These are phyloP conservation scores for Orussus abietinus DNA, from an alignment of 1,140 invertebrate genomes.

Conservation along the genomic window DNA sequence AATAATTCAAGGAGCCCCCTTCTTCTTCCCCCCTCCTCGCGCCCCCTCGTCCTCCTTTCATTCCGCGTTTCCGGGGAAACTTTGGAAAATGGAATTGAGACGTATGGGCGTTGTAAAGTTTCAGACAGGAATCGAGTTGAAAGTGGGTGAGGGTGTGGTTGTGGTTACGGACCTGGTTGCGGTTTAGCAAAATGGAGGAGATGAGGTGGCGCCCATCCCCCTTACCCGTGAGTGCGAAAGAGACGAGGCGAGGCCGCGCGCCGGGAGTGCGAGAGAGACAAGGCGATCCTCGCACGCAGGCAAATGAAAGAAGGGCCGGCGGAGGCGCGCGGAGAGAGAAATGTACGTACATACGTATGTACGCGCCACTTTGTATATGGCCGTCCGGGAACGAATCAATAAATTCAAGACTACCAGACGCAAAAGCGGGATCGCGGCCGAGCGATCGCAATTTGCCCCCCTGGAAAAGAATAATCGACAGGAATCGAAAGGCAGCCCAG, in stretches of 20 bases:
- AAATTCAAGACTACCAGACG: constrained; percentile 23
- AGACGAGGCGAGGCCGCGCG: neutral
- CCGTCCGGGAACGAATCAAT: constrained; percentile 21
- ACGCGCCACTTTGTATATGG: too few species aligned
- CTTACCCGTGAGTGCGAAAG: constrained; percentile 2
- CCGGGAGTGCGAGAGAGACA: constrained; percentile 9
- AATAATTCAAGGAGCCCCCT: too few species aligned
- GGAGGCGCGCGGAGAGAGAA: constrained; percentile 8
- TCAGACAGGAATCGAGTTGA: constrained; percentile 16
- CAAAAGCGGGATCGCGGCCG: too few species aligned
- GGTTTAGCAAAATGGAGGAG: too few species aligned
- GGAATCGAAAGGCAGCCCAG: too few species aligned
- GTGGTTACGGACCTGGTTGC: too few species aligned
- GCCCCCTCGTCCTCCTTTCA: neutral
- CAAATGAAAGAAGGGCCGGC: constrained; percentile 8
- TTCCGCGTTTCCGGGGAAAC: constrained; percentile 14
- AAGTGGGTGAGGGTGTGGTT: neutral
- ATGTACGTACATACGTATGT: too few species aligned
- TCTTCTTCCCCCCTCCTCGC: constrained; percentile 13
- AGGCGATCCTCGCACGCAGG: too few species aligned
- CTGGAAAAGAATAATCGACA: too few species aligned
- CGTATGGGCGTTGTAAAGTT: constrained; percentile 23
- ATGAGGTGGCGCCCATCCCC: too few species aligned
- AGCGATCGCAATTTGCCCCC: too few species aligned
- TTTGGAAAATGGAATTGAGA: constrained; percentile 20